A percentile compares a stretch with the other conserved stretches of the same genome.
Conservation (phyloP, 2,797 vertebrate species). For the Pipistrellus pipistrellus region DNA sequence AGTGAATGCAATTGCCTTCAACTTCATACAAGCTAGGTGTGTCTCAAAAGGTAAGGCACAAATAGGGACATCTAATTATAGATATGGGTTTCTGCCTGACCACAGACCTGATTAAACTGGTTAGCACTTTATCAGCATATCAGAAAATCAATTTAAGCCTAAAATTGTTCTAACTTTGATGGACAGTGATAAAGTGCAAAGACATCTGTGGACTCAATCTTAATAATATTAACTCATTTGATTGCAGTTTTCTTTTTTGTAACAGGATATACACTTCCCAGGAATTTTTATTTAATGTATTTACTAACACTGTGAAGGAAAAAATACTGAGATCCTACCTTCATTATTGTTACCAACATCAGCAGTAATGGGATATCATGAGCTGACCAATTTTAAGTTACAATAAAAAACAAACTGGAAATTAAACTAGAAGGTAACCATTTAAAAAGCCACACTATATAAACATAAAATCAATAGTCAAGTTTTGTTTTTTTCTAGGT, state of each 20-base stretch:
- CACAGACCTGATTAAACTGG: neutral
- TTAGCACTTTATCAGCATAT: slow-evolving; percentile 6
- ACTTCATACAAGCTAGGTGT: neutral
- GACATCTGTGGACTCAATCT: neutral
- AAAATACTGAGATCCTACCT: neutral
- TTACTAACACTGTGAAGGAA: neutral
- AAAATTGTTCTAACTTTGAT: neutral
- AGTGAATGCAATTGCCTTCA: neutral
- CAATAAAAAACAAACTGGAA: neutral
- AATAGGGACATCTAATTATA: neutral
- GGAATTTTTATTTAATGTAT: neutral
- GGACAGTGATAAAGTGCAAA: neutral
- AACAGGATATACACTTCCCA: neutral
- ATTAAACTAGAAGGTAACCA: neutral
- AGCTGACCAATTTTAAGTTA: neutral
- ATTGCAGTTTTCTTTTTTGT: neutral
- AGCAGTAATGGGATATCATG: neutral
- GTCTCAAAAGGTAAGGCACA: neutral
- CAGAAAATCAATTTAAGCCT: neutral
- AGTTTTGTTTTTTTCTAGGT: neutral
- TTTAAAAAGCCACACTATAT: neutral
- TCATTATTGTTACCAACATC: neutral
- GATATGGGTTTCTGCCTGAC: neutral
- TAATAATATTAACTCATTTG: neutral
- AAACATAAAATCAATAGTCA: neutral